Conservation (phyloP, 2,113 vertebrate genomes). For the Nothoprocta pentlandii region DNA sequence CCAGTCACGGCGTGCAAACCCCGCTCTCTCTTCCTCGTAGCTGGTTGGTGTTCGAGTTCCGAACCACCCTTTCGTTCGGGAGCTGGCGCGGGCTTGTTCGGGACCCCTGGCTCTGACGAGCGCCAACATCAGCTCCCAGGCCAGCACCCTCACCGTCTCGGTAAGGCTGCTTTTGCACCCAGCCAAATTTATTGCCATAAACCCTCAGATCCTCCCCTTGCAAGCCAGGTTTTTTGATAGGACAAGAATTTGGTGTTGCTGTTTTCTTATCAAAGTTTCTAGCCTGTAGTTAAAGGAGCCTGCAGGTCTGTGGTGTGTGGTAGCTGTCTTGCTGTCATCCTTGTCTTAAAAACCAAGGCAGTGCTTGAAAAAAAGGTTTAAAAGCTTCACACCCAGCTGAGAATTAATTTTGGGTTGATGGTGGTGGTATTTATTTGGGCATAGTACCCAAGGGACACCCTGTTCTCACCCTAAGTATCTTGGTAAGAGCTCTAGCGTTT, state of each 20-base stretch:
- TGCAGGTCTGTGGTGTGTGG: too few species aligned
- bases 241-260: not conserved
- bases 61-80: constrained; percentile 86
- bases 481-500: not conserved
- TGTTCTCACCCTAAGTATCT: fast-evolving
- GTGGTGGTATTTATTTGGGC: fast-evolving
- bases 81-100: constrained; percentile 85
- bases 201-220: not conserved
- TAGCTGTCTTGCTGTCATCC: not conserved
- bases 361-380: not conserved
- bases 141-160: constrained; percentile 86
- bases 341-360: not conserved
- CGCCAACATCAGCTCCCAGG: constrained; percentile 89
- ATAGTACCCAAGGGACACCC: fast-evolving
- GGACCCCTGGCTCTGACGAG: constrained; percentile 93
- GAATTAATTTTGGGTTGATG: not conserved
- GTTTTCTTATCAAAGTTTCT: fast-evolving
- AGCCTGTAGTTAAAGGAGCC: not conserved
- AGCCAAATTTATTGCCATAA: fast-evolving
- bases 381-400: fast-evolving
- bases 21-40: constrained; percentile 58
- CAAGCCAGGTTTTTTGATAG: not conserved
- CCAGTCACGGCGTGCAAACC: not conserved
- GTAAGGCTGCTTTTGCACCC: constrained; percentile 71
- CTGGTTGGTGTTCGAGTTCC: constrained; percentile 94